Percentiles rank a stretch among this genome's conserved stretches.
Evolutionary conservation across 2,113 vertebrate species (phyloP).

Genomic region (Cyphomyrus discorhynchus): DNA sequence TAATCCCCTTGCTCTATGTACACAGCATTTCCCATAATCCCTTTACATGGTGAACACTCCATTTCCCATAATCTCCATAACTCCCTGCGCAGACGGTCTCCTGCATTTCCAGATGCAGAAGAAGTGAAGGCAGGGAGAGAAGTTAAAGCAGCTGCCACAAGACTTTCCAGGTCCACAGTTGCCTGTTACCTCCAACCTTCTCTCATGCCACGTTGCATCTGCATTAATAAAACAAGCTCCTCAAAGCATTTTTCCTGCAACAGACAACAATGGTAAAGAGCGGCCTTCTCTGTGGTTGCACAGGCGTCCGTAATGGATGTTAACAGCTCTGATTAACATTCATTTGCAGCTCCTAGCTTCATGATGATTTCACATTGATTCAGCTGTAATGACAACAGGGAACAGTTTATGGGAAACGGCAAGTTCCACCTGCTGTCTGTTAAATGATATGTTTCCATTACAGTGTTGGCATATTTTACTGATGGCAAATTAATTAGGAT

Average conservation of each 20-base stretch:
- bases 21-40: background rate
- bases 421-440: constrained; percentile 66
- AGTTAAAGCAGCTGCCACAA: background rate
- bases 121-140: background rate
- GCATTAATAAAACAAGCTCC: background rate
- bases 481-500: constrained; percentile 61
- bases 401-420: constrained; percentile 63
- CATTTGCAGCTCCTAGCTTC: constrained; percentile 62
- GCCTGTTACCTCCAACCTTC: background rate
- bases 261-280: constrained; percentile 32
- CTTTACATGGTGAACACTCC: background rate
- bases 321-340: constrained; percentile 73
- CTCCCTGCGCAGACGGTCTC: background rate
- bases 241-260: background rate
- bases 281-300: constrained; percentile 49
- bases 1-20: background rate
- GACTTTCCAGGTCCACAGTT: background rate
- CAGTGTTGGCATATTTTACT: constrained; percentile 69
- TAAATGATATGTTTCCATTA: constrained; percentile 60
- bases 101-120: background rate
- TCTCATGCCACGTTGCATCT: background rate
- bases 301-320: constrained; percentile 62
- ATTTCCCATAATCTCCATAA: background rate
- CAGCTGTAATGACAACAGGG: constrained; percentile 66
- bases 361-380: constrained; percentile 58